Evolutionary conservation across 2,113 vertebrate species (phyloP).

Genomic region (Dinomys branickii): DNA sequence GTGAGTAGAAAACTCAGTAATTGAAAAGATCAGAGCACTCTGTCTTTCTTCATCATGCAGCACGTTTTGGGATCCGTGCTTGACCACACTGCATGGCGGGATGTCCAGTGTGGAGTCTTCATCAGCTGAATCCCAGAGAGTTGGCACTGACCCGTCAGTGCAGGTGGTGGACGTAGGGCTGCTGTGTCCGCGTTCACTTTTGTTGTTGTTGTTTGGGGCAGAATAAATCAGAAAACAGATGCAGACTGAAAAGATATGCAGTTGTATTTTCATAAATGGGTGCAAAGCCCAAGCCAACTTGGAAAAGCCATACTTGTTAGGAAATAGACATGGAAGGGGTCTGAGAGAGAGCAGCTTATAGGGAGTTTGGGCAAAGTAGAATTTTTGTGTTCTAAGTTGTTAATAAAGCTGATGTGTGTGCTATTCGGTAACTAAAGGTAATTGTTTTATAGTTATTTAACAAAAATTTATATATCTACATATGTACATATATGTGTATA

Average conservation of each 20-base stretch:
- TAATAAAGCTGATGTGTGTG: background rate
- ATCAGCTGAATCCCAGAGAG: background rate
- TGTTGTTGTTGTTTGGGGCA: background rate
- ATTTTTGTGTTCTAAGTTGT: background rate
- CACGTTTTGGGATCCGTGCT: background rate
- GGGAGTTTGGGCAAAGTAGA: background rate
- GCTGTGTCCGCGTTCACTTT: background rate
- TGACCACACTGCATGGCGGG: fast-evolving
- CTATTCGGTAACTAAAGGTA: background rate
- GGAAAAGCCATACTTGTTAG: background rate
- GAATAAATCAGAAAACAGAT: background rate
- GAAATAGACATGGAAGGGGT: fast-evolving
- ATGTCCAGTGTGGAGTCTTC: fast-evolving
- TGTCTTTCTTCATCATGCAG: background rate
- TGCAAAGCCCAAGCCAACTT: fast-evolving
- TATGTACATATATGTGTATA: background rate
- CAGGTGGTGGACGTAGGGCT: background rate
- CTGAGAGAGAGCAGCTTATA: fast-evolving
- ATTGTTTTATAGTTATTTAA: background rate
- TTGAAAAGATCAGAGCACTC: background rate
- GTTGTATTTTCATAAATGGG: background rate
- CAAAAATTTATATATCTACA: background rate
- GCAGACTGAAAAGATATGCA: background rate
- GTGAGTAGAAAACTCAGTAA: background rate
- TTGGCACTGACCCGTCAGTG: fast-evolving